Conservation (phyloP, 2,888 invertebrate genomes). For the Piscicola geometra region DNA sequence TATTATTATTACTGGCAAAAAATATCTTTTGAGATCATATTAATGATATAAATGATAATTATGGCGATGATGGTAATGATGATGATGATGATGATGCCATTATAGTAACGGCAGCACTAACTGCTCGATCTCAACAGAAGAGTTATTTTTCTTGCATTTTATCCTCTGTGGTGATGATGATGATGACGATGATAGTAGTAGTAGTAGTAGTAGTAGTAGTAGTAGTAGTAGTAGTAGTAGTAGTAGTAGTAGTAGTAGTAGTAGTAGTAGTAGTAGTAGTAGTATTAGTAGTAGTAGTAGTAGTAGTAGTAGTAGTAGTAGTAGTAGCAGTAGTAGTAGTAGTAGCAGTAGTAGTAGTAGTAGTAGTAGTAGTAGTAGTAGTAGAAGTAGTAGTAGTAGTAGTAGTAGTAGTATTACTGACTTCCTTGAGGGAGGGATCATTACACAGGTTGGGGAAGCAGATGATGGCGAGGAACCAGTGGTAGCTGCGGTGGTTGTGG, state of each 20-base stretch:
- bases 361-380: too few relatives aligned
- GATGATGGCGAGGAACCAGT: constrained; percentile 95
- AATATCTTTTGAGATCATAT: background rate
- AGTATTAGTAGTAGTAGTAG: too few relatives aligned
- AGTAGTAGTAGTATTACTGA: background rate
- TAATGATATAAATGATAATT: background rate
- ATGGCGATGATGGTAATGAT: background rate
- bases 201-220: constrained; percentile 35
- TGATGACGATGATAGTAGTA: constrained; percentile 38
- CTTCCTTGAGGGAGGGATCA: background rate
- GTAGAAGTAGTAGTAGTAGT: background rate
- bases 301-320: too few relatives aligned
- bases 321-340: too few relatives aligned
- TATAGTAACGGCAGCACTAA: background rate
- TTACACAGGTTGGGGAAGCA: constrained; percentile 72
- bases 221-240: background rate
- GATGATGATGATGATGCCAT: background rate
- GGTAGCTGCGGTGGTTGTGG: constrained; percentile 61
- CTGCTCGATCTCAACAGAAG: background rate
- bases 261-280: too few relatives aligned
- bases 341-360: too few relatives aligned
- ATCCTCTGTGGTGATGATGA: constrained; percentile 34
- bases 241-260: background rate
- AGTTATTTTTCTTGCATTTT: too few relatives aligned
- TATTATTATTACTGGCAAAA: background rate